These are phyloP conservation scores for Rafetus swinhoei DNA, from an alignment of 2,113 vertebrate genomes.

Conservation along the genomic window DNA sequence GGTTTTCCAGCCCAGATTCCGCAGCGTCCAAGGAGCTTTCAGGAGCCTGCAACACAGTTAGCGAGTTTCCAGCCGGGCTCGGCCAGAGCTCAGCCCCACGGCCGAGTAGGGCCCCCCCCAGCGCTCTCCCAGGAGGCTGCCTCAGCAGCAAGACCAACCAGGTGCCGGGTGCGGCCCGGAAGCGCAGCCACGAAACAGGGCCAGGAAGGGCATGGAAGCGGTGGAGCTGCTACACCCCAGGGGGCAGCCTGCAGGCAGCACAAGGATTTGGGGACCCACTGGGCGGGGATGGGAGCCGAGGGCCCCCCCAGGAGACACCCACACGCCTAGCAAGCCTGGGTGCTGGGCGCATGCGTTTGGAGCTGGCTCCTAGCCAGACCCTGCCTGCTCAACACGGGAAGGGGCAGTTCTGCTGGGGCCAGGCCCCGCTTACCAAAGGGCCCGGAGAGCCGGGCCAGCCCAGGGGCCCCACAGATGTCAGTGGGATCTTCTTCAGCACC, in stretches of 20 bases:
- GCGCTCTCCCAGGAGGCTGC: not conserved
- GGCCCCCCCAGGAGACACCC: not conserved
- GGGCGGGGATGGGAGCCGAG: not conserved
- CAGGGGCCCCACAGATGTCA: accelerated
- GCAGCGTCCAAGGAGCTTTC: not conserved
- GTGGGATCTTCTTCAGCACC: slow-evolving; percentile 89
- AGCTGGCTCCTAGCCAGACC: not conserved
- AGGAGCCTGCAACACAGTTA: not conserved
- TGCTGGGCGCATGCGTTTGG: not conserved
- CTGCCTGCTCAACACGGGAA: too few relatives aligned
- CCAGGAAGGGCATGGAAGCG: not conserved
- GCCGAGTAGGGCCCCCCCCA: not conserved
- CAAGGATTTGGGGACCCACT: not conserved
- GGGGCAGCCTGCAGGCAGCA: not conserved
- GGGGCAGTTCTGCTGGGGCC: not conserved
- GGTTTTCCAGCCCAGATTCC: not conserved
- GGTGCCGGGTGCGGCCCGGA: not conserved
- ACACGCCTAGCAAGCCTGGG: not conserved
- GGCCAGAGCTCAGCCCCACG: accelerated
- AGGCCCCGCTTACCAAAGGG: slow-evolving; percentile 13
- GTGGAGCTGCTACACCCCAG: not conserved
- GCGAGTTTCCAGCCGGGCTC: not conserved
- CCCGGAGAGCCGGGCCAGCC: not conserved
- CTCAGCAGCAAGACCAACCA: not conserved
- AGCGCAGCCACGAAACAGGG: not conserved